Percentiles rank a stretch among this genome's conserved stretches.
phyloP scores from a whole-genome alignment of 2,797 vertebrate species.

The Lemur catta region DNA sequence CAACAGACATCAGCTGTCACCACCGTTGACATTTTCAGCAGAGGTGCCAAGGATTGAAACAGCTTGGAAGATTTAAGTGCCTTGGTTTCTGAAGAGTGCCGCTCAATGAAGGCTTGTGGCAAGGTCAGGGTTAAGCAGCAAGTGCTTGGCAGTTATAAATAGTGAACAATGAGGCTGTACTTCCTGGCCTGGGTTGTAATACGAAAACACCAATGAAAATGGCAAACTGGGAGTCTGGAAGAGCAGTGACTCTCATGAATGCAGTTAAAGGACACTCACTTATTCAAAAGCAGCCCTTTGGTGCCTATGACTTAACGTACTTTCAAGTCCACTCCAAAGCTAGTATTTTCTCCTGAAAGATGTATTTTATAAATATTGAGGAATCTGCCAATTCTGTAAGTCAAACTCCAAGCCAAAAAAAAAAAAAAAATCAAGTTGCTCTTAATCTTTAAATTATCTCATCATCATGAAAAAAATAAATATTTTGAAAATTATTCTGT shows the following conservation, averaged over 20 bases:
- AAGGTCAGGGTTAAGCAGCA: constrained; percentile 37
- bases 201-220: constrained; percentile 17
- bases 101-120: background rate
- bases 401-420: background rate
- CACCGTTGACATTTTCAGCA: background rate
- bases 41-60: background rate
- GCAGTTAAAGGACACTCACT: background rate
- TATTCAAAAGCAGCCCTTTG: background rate
- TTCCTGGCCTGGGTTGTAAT: background rate
- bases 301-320: background rate
- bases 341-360: background rate
- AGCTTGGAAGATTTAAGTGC: constrained; percentile 31
- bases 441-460: constrained; percentile 34
- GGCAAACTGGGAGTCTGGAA: background rate
- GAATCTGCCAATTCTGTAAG: background rate
- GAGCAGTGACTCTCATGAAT: background rate
- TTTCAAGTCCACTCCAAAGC: background rate
- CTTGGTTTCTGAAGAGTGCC: background rate
- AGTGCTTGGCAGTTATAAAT: background rate
- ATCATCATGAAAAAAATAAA: background rate
- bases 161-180: background rate
- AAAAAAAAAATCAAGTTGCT: background rate
- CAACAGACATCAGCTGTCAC: background rate
- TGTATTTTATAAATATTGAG: background rate
- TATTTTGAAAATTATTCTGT: background rate